Evolutionary conservation across 2,888 invertebrate genomes (phyloP), one percentile per base, ranked within the genome.

Genomic region (Eupithecia tripunctaria): DNA sequence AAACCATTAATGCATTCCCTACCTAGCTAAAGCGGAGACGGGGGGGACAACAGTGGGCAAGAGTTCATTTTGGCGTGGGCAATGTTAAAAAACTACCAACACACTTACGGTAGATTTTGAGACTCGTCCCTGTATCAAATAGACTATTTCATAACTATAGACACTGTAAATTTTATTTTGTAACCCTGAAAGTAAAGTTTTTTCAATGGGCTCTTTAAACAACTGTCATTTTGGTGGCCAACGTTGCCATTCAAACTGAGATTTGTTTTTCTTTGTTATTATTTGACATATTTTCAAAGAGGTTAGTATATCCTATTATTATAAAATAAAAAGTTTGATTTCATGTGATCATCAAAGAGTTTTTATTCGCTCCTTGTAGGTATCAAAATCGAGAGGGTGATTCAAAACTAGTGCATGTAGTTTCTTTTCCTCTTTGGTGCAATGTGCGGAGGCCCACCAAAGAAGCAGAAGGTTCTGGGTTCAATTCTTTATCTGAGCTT

Each of bases 101-200:
- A 74, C 83, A 91, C 92, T 92, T 86, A 92, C 93, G 80, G 78
- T 71, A 77, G 74, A 75, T 82, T 78, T 77, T 72, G 73, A 66
- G 70, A 76, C 62, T 76, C 71, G 78, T 75, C 78, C 84, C 83
- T 78, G 84, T 82, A 76, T 80, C 87, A 87, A 81, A 79, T 83
- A 74, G 79, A 81, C 72, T 77, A 81, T 80, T 81, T 82, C 87
- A 89, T 90, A 78, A 86, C 84, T 87, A 84, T 86, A 81, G 83
- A 82, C 89, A 94, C 93, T 90, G 89, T 91, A 86, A 92, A 91
- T 94, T 94, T 94, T 93, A 94, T 94, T 94, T 93, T 94, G 92
- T 93, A 93, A 94, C 92, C 92, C 74, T 90, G 78, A 89, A 89
- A 88, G 80, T 79, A 83, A 81, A 73, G 82, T 36, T 78, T 82